Conservation (phyloP, 2,797 vertebrate species). For the Microcaecilia unicolor region DNA sequence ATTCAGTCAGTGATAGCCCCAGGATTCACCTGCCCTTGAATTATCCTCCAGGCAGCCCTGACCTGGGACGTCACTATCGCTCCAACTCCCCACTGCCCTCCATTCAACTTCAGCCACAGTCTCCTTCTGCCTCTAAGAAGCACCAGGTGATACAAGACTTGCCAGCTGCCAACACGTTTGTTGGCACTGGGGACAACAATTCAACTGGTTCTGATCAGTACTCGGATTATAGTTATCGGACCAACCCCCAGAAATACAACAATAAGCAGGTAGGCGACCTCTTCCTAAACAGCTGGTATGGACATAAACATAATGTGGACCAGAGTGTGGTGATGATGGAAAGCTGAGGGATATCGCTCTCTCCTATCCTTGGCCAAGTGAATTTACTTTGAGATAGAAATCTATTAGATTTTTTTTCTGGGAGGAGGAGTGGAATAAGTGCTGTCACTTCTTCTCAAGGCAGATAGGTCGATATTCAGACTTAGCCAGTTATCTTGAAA, state of each 20-base stretch:
- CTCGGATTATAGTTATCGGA: slow-evolving; percentile 99
- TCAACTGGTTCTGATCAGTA: slow-evolving; percentile 97
- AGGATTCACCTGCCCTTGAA: slow-evolving; percentile 92
- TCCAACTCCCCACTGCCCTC: slow-evolving; percentile 93
- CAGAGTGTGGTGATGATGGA: slow-evolving; percentile 78
- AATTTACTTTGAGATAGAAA: too few relatives aligned
- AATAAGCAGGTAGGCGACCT: slow-evolving; percentile 99
- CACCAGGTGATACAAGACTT: slow-evolving; percentile 98
- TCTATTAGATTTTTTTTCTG: too few relatives aligned
- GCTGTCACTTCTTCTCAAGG: too few relatives aligned
- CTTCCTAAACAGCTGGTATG: slow-evolving; percentile 69
- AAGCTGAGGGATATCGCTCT: too few relatives aligned
- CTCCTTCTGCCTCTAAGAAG: slow-evolving; percentile 96
- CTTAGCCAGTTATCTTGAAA: too few relatives aligned
- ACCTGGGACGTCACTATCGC: slow-evolving; percentile 92
- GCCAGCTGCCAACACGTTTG: slow-evolving; percentile 94
- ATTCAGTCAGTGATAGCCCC: slow-evolving; percentile 82
- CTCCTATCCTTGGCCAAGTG: too few relatives aligned
- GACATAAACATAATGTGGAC: slow-evolving; percentile 80
- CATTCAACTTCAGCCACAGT: slow-evolving; percentile 94
- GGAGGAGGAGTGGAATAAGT: too few relatives aligned
- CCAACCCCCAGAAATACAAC: slow-evolving; percentile 97
- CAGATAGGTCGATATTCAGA: too few relatives aligned
- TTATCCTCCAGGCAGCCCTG: slow-evolving; percentile 89
- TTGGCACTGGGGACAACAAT: slow-evolving; percentile 94